Evolutionary conservation across 2,888 invertebrate species (phyloP).

Genomic region (Andrena marginata): DNA sequence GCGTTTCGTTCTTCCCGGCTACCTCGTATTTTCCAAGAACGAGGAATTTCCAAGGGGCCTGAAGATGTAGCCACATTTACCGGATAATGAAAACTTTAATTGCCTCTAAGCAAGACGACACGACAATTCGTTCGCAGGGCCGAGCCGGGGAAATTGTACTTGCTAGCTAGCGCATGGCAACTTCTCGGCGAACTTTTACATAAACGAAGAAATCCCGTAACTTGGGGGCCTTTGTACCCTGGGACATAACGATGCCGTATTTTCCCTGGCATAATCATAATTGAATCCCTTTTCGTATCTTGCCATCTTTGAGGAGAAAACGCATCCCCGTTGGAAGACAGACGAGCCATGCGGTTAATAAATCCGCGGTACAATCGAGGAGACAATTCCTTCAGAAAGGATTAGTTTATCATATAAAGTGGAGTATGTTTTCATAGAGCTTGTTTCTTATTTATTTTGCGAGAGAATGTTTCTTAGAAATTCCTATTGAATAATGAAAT

Average conservation of each 20-base stretch:
- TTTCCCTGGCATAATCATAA: constrained; percentile 43
- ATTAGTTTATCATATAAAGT: background rate
- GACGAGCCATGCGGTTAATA: constrained; percentile 15
- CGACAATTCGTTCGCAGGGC: constrained; percentile 45
- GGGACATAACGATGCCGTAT: constrained; percentile 16
- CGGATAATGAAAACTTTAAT: constrained; percentile 70
- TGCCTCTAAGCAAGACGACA: constrained; percentile 61
- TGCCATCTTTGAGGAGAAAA: constrained; percentile 8
- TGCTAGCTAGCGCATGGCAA: constrained; percentile 20
- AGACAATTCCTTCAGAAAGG: background rate
- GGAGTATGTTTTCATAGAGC: background rate
- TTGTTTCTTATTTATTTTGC: too few relatives aligned
- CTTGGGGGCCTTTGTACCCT: constrained; percentile 38
- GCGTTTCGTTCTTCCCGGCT: constrained; percentile 22
- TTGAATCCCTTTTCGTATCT: constrained; percentile 49
- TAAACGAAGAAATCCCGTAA: constrained; percentile 52
- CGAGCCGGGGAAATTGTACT: constrained; percentile 44
- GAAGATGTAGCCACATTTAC: constrained; percentile 56
- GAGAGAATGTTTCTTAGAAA: too few relatives aligned
- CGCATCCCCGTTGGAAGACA: background rate
- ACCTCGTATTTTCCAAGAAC: constrained; percentile 19
- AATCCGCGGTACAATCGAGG: background rate
- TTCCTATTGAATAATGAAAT: too few relatives aligned
- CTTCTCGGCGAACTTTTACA: constrained; percentile 53
- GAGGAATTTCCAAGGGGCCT: constrained; percentile 35